Evolutionary conservation across 92 coral and sea anemone genomes (phyloP).

Genomic region (Epizoanthus ramosus): DNA sequence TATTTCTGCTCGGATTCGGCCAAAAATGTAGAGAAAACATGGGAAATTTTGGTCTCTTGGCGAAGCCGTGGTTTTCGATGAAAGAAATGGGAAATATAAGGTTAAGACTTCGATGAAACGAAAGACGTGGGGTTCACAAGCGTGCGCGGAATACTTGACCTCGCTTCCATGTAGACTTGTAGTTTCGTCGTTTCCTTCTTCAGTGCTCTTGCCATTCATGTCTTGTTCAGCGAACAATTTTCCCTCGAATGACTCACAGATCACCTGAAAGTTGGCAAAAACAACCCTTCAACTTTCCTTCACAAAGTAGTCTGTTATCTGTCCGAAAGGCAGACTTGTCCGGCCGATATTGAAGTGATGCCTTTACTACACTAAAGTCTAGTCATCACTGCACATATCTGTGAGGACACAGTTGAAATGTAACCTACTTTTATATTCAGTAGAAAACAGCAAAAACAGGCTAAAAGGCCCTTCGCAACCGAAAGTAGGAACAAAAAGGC

Average conservation of each 20-base stretch:
- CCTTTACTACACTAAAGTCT: constrained; percentile 30
- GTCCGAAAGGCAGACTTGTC: neutral
- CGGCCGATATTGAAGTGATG: constrained; percentile 21
- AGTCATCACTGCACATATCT: constrained; percentile 37
- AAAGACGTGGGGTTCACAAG: constrained; percentile 14
- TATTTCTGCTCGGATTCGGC: constrained; percentile 7
- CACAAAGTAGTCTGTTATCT: neutral
- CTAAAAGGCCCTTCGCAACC: constrained; percentile 30
- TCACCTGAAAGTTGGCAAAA: constrained; percentile 34
- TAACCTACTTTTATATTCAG: constrained; percentile 41
- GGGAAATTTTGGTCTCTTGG: neutral
- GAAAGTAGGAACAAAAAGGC: constrained; percentile 17
- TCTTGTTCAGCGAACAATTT: constrained; percentile 35
- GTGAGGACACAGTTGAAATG: constrained; percentile 31
- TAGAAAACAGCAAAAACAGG: constrained; percentile 43
- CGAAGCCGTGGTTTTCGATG: neutral
- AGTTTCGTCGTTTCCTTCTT: constrained; percentile 35
- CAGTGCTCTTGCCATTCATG: constrained; percentile 31
- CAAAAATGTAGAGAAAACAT: constrained; percentile 12
- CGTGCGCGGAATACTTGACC: constrained; percentile 44
- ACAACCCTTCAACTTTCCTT: constrained; percentile 6
- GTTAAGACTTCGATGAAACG: constrained; percentile 22
- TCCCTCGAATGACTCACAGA: constrained; percentile 24
- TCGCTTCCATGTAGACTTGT: constrained; percentile 43
- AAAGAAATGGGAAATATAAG: neutral